Evolutionary conservation across 2,888 invertebrate genomes (phyloP), one percentile per base, ranked within the genome.

Genomic region (Heptascelio sp.): DNA sequence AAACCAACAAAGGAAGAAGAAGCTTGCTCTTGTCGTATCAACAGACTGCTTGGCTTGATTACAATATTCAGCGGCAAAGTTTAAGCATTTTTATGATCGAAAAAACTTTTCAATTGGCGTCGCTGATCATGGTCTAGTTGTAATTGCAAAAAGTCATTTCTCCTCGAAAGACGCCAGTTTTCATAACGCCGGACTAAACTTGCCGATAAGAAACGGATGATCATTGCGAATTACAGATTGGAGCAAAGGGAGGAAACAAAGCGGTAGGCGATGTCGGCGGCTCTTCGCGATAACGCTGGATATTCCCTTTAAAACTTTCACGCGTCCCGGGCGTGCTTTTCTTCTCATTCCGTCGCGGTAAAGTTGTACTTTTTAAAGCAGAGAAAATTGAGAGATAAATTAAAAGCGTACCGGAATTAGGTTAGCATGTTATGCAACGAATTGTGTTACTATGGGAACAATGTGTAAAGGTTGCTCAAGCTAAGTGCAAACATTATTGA

Each of bases 221-320:
- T 46, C 46, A 46, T 62, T n/a, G n/a, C 23, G 1, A 23, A 8
- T 5, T 5, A 19, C 15, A 49, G 49, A 25, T 64, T 46, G 6
- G 30, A 65, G 64, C 37, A 26, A 34, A 64, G 19, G 23, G 37
- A 37, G 51, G 26, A 26, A 73, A 62, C 26, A 26, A 55, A 51
- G 43, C 23, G 57, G n/a, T n/a, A n/a, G n/a, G n/a, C n/a, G n/a
- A n/a, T n/a, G n/a, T 34, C 40, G 19, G 62, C 46, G n/a, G 71
- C 23, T 71, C 17, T 25, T 59, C n/a, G 26, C 21, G 60, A 49
- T 62, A 51, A 62, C 23, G 53, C 34, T 62, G 72, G 53, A 53
- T 64, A 65, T 75, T 75, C 75, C 53, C 75, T 65, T 75, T 75
- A 75, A 65, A 75, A 25, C 51, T 59, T 34, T 40, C 64, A 57